A percentile compares a stretch with the other conserved stretches of the same genome.
These are phyloP conservation scores for Sinella curviseta DNA, from an alignment of 1,140 invertebrate genomes.

Conservation along the genomic window DNA sequence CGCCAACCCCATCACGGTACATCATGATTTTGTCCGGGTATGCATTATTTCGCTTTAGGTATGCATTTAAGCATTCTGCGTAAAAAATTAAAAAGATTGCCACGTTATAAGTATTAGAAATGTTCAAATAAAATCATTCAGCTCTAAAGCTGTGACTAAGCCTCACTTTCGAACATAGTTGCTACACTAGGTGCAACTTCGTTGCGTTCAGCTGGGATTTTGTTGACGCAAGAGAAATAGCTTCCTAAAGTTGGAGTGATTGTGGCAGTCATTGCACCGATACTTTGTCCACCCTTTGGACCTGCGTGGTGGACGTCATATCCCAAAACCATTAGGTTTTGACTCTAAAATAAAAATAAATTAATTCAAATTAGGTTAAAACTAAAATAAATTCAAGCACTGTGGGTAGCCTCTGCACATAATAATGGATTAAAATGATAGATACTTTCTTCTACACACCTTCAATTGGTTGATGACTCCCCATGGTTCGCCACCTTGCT, in stretches of 20 bases:
- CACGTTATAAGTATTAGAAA: too few relatives aligned
- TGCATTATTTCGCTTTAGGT: slow-evolving; percentile 59
- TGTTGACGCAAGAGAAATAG: slow-evolving; percentile 74
- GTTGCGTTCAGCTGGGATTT: slow-evolving; percentile 68
- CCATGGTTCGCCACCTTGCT: slow-evolving; percentile 85
- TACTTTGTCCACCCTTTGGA: slow-evolving; percentile 56
- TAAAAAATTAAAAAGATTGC: too few relatives aligned
- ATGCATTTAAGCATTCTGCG: slow-evolving; percentile 64
- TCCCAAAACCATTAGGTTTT: slow-evolving; percentile 80
- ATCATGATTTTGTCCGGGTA: slow-evolving; percentile 79
- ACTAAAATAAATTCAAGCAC: not conserved
- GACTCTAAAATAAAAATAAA: slow-evolving; percentile 34
- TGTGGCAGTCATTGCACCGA: slow-evolving; percentile 78
- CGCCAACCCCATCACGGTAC: slow-evolving; percentile 90
- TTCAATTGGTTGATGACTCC: slow-evolving; percentile 66
- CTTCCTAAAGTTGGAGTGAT: slow-evolving; percentile 72
- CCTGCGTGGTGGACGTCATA: slow-evolving; percentile 84
- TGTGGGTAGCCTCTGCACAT: too few relatives aligned
- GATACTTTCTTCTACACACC: slow-evolving; percentile 40
- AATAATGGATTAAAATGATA: not conserved
- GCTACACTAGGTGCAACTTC: slow-evolving; percentile 70
- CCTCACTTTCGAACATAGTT: slow-evolving; percentile 61
- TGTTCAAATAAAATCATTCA: too few relatives aligned
- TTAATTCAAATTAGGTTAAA: too few relatives aligned
- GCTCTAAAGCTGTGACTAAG: too few relatives aligned